Conservation (phyloP, 2,113 vertebrate species). For the Podilymbus podiceps region DNA sequence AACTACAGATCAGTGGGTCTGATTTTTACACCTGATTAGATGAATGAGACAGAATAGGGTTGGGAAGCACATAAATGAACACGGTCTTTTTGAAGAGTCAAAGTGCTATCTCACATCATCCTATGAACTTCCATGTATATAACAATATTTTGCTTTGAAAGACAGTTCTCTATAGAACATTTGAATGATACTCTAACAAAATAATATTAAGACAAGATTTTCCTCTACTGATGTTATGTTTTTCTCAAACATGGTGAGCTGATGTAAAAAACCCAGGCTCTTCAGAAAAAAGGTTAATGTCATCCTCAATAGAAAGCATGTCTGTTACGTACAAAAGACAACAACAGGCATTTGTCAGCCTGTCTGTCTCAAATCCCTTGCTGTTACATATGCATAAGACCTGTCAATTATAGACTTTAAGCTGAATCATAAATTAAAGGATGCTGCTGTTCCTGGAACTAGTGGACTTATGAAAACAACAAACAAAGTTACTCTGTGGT, state of each 20-base stretch:
- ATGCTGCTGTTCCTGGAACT: neutral
- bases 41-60: neutral
- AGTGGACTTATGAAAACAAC: neutral
- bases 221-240: neutral
- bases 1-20: neutral
- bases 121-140: neutral
- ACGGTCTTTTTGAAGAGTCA: neutral
- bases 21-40: neutral
- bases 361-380: neutral
- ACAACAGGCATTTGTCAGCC: neutral
- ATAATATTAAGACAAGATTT: neutral
- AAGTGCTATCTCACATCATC: neutral
- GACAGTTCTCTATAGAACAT: neutral
- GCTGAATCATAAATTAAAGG: neutral
- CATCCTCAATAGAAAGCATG: neutral
- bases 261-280: neutral
- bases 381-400: neutral
- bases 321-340: neutral
- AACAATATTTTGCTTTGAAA: neutral
- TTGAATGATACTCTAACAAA: neutral
- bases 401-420: neutral
- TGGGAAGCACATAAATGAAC: neutral
- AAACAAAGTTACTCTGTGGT: neutral
- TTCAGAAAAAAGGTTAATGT: neutral
- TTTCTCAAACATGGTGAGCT: neutral